phyloP scores from a whole-genome alignment of 1,140 invertebrate species.

The Venturia canescens region DNA sequence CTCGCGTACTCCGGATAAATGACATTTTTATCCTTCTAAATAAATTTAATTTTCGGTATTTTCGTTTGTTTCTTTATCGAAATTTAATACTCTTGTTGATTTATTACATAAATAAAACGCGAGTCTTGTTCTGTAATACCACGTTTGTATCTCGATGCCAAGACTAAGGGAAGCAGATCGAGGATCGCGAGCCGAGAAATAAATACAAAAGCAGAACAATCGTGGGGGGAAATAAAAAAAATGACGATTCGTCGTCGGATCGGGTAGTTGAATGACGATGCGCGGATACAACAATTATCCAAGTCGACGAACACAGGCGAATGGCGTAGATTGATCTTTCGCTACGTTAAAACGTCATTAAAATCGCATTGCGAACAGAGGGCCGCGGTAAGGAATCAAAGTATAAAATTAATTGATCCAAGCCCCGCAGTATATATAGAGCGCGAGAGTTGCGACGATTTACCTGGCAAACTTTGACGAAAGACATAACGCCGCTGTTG shows the following conservation, averaged over 20 bases:
- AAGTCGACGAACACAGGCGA: neutral
- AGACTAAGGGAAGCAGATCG: neutral
- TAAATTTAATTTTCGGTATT: too few relatives aligned
- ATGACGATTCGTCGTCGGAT: conserved; percentile 12
- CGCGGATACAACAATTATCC: neutral
- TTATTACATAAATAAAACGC: too few relatives aligned
- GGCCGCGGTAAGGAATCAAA: neutral
- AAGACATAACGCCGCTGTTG: conserved; percentile 71
- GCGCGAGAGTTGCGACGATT: conserved; percentile 19
- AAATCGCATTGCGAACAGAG: neutral
- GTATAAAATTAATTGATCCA: neutral
- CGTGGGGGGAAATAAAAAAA: too few relatives aligned
- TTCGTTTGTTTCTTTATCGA: too few relatives aligned
- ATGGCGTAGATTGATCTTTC: neutral
- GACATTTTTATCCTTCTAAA: too few relatives aligned
- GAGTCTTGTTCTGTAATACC: too few relatives aligned
- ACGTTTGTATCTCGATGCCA: neutral
- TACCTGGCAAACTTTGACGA: conserved; percentile 75
- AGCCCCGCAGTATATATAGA: too few relatives aligned
- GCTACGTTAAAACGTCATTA: neutral
- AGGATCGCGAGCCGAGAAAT: too few relatives aligned
- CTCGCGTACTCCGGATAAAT: too few relatives aligned
- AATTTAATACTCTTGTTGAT: too few relatives aligned
- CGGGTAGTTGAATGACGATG: neutral
- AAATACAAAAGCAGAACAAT: neutral